Percentiles rank a stretch among this genome's conserved stretches.
phyloP scores from a whole-genome alignment of 2,888 invertebrate species.

The Zaprionus obscuricornis region DNA sequence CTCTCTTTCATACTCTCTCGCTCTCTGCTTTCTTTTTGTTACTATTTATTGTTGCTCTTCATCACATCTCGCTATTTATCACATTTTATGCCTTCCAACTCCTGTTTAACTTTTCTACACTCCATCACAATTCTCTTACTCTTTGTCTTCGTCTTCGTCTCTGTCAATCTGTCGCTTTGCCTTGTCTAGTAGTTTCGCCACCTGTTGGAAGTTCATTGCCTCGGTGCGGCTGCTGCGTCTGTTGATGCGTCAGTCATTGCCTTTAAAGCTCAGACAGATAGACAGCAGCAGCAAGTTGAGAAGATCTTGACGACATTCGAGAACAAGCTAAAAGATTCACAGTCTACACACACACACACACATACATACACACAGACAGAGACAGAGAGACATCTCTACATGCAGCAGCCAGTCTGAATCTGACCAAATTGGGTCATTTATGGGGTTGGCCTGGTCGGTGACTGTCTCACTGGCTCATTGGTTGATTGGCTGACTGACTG shows the following conservation, averaged over 20 bases:
- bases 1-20: not conserved
- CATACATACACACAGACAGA: conserved; percentile 15
- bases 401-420: conserved; percentile 40
- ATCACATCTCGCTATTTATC: no score
- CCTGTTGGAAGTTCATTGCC: conserved; percentile 53
- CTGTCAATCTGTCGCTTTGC: not conserved
- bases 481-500: no score
- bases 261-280: conserved; percentile 52
- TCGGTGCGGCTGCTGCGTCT: conserved; percentile 10
- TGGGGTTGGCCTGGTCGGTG: conserved; percentile 58
- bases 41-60: no score
- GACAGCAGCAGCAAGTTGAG: not conserved
- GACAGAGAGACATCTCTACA: conserved; percentile 10
- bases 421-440: conserved; percentile 77
- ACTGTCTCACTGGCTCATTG: conserved; percentile 2
- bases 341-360: not conserved
- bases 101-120: not conserved
- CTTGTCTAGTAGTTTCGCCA: not conserved
- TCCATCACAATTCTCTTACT: no score
- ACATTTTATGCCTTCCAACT: not conserved
- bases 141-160: not conserved
- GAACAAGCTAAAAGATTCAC: conserved; percentile 46
- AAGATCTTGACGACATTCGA: conserved; percentile 21
- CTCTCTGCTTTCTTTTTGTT: not conserved
- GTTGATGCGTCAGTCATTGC: conserved; percentile 43